Conservation (phyloP, 64 coral and sea anemone genomes). For the Pachyseris speciosa region DNA sequence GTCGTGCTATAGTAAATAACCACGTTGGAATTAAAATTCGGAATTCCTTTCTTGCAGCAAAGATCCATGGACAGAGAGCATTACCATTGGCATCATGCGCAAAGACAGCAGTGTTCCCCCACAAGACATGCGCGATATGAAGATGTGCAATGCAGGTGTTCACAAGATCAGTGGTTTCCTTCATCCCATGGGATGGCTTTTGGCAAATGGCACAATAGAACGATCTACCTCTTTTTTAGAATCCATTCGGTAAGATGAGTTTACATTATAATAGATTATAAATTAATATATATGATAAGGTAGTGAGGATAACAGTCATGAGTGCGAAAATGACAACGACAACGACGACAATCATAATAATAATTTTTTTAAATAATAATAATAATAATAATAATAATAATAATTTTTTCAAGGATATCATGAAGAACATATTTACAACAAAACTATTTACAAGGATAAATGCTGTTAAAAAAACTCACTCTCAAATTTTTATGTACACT, state of each 20-base stretch:
- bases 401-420: too few relatives aligned
- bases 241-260: not conserved
- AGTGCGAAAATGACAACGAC: too few relatives aligned
- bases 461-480: too few relatives aligned
- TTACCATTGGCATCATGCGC: slow-evolving; percentile 61
- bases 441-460: too few relatives aligned
- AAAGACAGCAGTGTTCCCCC: slow-evolving; percentile 17
- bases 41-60: slow-evolving; percentile 1
- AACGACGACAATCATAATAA: too few relatives aligned
- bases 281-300: too few relatives aligned
- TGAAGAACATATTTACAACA: too few relatives aligned
- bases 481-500: too few relatives aligned
- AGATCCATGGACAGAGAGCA: slow-evolving; percentile 17
- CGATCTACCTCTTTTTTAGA: not conserved
- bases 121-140: slow-evolving; percentile 12
- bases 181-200: slow-evolving; percentile 62
- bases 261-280: not conserved
- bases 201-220: slow-evolving; percentile 71
- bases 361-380: too few relatives aligned
- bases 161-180: slow-evolving; percentile 59
- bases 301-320: too few relatives aligned
- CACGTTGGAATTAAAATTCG: not conserved
- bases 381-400: too few relatives aligned
- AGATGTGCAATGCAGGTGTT: slow-evolving; percentile 53
- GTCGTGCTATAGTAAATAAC: too few relatives aligned